phyloP scores from a whole-genome alignment of 2,113 vertebrate species.

The Varanus salvator region DNA sequence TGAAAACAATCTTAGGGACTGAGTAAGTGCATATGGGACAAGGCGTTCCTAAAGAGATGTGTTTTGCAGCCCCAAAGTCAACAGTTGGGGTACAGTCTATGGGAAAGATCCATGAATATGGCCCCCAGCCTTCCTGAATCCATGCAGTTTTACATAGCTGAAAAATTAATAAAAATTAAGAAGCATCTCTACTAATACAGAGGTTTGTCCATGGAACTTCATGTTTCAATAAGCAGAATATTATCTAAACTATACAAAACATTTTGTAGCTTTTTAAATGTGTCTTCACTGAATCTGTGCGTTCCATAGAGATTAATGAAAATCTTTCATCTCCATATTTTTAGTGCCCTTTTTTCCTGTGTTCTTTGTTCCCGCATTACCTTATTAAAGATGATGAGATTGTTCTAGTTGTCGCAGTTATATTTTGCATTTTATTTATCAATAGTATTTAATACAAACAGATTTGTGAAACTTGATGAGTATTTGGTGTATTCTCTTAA shows the following conservation, averaged over 20 bases:
- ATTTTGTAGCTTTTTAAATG: neutral
- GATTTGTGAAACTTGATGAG: neutral
- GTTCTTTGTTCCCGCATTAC: neutral
- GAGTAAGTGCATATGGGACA: too few species aligned
- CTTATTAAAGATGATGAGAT: neutral
- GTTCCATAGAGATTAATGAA: neutral
- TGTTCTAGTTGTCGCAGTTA: neutral
- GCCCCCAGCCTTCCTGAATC: too few species aligned
- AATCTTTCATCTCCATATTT: neutral
- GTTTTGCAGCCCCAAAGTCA: too few species aligned
- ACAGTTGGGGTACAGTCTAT: too few species aligned
- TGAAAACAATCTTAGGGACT: too few species aligned
- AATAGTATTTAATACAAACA: neutral
- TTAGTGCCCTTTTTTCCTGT: neutral
- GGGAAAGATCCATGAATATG: too few species aligned
- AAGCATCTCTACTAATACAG: neutral
- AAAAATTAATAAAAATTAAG: neutral
- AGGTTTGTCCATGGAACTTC: neutral
- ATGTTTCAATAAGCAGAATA: neutral
- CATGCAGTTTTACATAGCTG: neutral
- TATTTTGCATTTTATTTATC: neutral
- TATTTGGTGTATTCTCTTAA: neutral
- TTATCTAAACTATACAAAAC: neutral
- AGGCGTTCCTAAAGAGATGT: too few species aligned
- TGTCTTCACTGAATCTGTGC: too few species aligned